Percentiles rank a stretch among this genome's conserved stretches.
These are phyloP conservation scores for Poeciliopsis infans DNA, from an alignment of 2,797 vertebrate genomes.

Conservation along the genomic window DNA sequence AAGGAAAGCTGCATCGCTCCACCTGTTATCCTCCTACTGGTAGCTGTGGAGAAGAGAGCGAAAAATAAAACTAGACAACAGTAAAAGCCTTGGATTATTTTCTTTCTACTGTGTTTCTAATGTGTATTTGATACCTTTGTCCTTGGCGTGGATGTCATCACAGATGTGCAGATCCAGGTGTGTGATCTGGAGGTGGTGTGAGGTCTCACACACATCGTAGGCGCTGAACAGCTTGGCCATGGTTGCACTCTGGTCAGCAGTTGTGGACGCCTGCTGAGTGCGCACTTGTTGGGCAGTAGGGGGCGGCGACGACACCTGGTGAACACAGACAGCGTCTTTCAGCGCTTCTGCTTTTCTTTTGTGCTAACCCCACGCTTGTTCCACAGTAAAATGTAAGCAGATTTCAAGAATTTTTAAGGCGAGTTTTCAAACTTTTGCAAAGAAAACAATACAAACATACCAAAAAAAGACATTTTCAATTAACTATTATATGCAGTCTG, in stretches of 20 bases:
- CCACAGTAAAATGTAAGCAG: too few relatives aligned
- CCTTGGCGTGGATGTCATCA: slow-evolving; percentile 93
- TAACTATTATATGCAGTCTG: too few relatives aligned
- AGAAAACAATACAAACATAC: too few relatives aligned
- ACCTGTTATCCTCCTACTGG: slow-evolving; percentile 89
- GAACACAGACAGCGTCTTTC: slow-evolving; percentile 1
- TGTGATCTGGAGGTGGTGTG: slow-evolving; percentile 96
- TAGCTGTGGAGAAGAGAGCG: slow-evolving; percentile 72
- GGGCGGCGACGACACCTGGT: slow-evolving; percentile 82
- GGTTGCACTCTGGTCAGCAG: slow-evolving; percentile 87
- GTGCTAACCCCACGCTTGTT: not conserved
- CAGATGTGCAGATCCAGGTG: slow-evolving; percentile 98
- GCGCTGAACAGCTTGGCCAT: slow-evolving; percentile 91
- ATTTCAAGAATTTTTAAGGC: too few relatives aligned
- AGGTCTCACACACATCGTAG: slow-evolving; percentile 95
- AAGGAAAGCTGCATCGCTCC: slow-evolving; percentile 99
- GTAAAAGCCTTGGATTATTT: not conserved
- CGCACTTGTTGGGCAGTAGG: slow-evolving; percentile 88
- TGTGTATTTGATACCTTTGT: slow-evolving; percentile 83
- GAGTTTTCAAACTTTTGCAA: too few relatives aligned
- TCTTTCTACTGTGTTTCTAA: not conserved
- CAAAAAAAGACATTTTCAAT: too few relatives aligned
- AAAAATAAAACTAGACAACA: not conserved
- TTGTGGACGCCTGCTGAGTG: slow-evolving; percentile 83
- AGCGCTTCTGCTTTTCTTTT: not conserved